phyloP scores from a whole-genome alignment of 2,888 invertebrate species.

The Zygogramma bicolorata region DNA sequence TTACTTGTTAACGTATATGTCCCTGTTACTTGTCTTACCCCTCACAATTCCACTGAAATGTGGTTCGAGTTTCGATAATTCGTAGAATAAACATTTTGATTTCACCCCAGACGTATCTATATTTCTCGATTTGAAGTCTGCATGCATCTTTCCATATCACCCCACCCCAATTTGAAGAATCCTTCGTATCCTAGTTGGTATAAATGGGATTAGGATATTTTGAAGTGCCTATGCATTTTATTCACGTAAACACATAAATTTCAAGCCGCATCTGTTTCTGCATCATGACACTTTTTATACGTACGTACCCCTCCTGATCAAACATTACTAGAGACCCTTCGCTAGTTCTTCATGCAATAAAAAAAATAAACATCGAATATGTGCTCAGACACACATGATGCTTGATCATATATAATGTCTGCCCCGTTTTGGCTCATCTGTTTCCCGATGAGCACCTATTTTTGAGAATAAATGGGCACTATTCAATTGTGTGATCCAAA shows the following conservation, averaged over 20 bases:
- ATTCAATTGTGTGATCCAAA: too few relatives aligned
- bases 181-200: not conserved
- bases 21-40: too few relatives aligned
- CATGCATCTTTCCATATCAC: not conserved
- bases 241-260: conserved; percentile 37
- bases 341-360: not conserved
- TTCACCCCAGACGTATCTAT: not conserved
- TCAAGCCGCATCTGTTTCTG: conserved; percentile 31
- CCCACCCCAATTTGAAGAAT: not conserved
- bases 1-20: too few relatives aligned
- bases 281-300: conserved; percentile 11
- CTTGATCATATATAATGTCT: not conserved
- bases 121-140: not conserved
- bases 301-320: not conserved
- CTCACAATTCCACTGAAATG: too few relatives aligned
- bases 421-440: not conserved
- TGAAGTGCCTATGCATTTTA: conserved; percentile 32
- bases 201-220: conserved; percentile 32
- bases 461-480: too few relatives aligned
- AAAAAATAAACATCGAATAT: not conserved
- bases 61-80: too few relatives aligned
- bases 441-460: too few relatives aligned
- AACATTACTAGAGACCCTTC: not conserved
- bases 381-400: not conserved
- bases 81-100: not conserved